Percentiles rank a stretch among this genome's conserved stretches.
These are phyloP conservation scores for Phymorhynchus buccinoides DNA, from an alignment of 1,140 invertebrate species.

Conservation along the genomic window DNA sequence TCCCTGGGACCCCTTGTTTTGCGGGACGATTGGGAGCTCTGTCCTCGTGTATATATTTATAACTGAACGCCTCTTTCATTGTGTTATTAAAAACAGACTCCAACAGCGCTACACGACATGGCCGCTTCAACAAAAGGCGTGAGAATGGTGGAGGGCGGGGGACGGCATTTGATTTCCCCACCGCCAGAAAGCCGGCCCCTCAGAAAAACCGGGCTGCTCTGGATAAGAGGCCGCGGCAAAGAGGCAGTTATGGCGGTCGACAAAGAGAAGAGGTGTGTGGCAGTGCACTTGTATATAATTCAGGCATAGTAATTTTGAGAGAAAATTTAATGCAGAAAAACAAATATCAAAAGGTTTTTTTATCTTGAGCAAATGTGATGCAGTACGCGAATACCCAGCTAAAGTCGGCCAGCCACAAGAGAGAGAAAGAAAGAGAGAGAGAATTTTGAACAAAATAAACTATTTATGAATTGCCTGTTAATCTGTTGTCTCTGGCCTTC, in stretches of 20 bases:
- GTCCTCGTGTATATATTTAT: no score
- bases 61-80: neutral
- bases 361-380: no score
- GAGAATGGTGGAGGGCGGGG: slow-evolving; percentile 76
- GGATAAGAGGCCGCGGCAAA: slow-evolving; percentile 83
- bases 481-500: no score
- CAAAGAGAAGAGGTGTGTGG: slow-evolving; percentile 67
- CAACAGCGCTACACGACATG: slow-evolving; percentile 70
- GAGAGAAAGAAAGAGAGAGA: no score
- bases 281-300: no score
- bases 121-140: slow-evolving; percentile 78
- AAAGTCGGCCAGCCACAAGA: no score
- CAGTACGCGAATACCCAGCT: no score
- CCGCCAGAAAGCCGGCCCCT: slow-evolving; percentile 76
- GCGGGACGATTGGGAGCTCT: no score
- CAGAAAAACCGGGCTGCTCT: slow-evolving; percentile 77
- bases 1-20: no score
- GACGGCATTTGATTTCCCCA: slow-evolving; percentile 73
- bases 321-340: neutral
- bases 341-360: no score
- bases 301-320: neutral
- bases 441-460: no score
- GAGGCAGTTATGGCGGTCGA: slow-evolving; percentile 74
- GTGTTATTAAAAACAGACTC: neutral
- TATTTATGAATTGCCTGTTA: no score